Base-by-base conservation (phyloP, 1,140 invertebrate genomes). In the Aphidius ervi region DNA sequence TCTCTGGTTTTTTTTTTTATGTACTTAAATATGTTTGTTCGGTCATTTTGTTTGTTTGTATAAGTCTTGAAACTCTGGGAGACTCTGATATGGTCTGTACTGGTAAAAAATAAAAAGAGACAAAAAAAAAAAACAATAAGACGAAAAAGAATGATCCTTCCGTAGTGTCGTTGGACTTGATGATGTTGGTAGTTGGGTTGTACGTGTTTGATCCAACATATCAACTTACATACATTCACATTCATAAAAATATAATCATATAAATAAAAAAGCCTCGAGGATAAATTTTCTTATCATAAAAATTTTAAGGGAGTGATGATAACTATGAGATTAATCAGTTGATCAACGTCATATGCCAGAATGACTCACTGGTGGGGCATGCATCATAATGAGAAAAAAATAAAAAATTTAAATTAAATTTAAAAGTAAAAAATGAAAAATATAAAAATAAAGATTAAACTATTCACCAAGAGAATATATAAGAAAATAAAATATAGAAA, bases 81-180 rank as follows among this genome's bases (percentile, higher is more conserved):
- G 31, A 53, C 31, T 40, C 8, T 46, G 43, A 43, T 37, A 56
- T 10, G 16, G 46, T 43, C 5, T 8, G 23, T 10, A 20, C 20
- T 8, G 9, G 16, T 20, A 39, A 50, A n/a, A 6, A 45, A 23
- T 48, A 20, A 53, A 54, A 63, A 61, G 63, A 55, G 59, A 56
- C 48, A 53, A 31, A 20, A 40, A 20, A 60, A 41, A 61, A 47
- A 48, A 63, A 49, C 54, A 40, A 23, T 23, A 3, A 23, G 23
- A 23, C 23, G 23, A 23, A 23, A 56, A 68, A 69, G 69, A 73
- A 70, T 73, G 71, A 73, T 73, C 67, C 69, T 71, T 72, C 70
- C 69, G 71, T 66, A 71, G 71, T 63, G 59, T 69, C 61, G 63
- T 56, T 63, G 54, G 39, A 59, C 23, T 23, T 23, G 23, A 23